Evolutionary conservation across 2,888 invertebrate species (phyloP).

Genomic region (Stenichneumon culpator): DNA sequence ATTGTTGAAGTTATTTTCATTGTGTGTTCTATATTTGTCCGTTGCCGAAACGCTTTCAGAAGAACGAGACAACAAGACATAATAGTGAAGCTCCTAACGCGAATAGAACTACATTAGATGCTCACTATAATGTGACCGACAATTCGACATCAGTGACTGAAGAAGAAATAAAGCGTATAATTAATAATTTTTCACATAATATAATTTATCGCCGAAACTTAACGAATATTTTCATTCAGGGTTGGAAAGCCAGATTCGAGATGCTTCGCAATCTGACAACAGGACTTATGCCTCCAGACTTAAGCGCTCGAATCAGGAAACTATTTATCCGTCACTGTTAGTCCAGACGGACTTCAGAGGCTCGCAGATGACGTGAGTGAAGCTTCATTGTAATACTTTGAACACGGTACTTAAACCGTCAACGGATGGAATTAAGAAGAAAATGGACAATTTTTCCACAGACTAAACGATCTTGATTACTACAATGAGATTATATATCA

Average conservation of each 20-base stretch:
- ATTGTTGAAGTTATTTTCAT: no score
- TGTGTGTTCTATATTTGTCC: background rate
- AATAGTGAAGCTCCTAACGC: no score
- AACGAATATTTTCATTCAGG: background rate
- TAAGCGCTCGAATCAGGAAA: no score
- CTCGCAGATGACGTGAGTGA: no score
- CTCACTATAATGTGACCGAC: background rate
- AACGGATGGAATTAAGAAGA: no score
- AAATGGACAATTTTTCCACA: slow-evolving; percentile 13
- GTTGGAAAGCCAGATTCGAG: background rate
- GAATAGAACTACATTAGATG: background rate
- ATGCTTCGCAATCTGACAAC: background rate
- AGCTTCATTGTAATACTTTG: slow-evolving; percentile 12
- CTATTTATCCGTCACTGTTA: no score
- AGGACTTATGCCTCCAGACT: background rate
- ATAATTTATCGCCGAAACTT: background rate
- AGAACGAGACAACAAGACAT: background rate
- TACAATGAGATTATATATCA: slow-evolving; percentile 33
- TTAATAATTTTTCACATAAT: background rate
- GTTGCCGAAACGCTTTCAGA: background rate
- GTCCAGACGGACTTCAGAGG: no score
- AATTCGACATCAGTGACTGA: background rate
- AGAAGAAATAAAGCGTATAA: background rate
- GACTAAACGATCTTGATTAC: slow-evolving; percentile 34
- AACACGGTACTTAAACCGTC: slow-evolving; percentile 22